Evolutionary conservation across 2,888 invertebrate species (phyloP).

Genomic region (Timandra comae): DNA sequence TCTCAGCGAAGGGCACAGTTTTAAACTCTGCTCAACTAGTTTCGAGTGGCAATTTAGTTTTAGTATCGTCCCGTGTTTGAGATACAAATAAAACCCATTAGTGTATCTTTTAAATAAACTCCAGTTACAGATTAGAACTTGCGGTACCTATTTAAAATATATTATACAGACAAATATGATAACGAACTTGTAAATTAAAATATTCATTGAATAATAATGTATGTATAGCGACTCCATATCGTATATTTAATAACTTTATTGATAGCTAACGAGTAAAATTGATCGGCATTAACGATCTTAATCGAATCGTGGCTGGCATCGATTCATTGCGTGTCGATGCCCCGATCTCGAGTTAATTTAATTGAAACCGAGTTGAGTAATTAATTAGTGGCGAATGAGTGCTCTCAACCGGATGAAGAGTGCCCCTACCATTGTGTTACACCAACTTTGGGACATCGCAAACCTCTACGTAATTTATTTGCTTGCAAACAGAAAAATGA

Average conservation of each 20-base stretch:
- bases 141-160: too few species aligned
- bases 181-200: too few species aligned
- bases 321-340: slow-evolving; percentile 67
- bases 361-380: slow-evolving; percentile 73
- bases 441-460: slow-evolving; percentile 26
- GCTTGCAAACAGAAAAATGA: too few species aligned
- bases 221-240: slow-evolving; percentile 29
- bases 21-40: slow-evolving; percentile 69
- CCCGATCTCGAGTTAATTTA: slow-evolving; percentile 69
- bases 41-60: slow-evolving; percentile 69
- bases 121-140: background rate
- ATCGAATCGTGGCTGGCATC: slow-evolving; percentile 65
- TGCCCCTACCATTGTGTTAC: slow-evolving; percentile 49
- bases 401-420: slow-evolving; percentile 61
- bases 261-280: slow-evolving; percentile 64
- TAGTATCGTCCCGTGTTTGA: slow-evolving; percentile 55
- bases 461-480: slow-evolving; percentile 12
- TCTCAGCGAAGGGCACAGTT: slow-evolving; percentile 62
- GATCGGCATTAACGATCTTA: slow-evolving; percentile 70
- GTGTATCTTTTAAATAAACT: slow-evolving; percentile 2
- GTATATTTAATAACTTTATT: slow-evolving; percentile 58
- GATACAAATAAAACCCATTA: slow-evolving; percentile 34
- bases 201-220: slow-evolving; percentile 15
- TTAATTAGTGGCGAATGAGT: slow-evolving; percentile 73
- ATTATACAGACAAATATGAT: too few species aligned